Evolutionary conservation across 2,797 vertebrate genomes (phyloP).

Genomic region (Xiphorhynchus erythropygius): DNA sequence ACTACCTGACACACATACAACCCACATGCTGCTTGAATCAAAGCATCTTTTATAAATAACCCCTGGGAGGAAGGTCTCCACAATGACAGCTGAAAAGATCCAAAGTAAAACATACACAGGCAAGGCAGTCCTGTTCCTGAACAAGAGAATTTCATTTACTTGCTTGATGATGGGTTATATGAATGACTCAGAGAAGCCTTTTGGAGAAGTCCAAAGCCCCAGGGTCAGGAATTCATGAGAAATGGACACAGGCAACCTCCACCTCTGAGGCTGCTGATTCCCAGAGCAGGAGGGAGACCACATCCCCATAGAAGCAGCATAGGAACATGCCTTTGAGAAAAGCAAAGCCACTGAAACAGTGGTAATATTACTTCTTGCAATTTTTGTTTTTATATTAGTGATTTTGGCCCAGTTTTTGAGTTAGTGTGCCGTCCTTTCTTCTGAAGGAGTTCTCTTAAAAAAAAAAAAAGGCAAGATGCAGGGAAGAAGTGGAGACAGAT

Average conservation of each 20-base stretch:
- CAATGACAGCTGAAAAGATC: background rate
- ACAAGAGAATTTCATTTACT: background rate
- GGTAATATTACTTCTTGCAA: background rate
- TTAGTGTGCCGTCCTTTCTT: background rate
- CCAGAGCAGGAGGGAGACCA: background rate
- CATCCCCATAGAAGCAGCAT: fast-evolving
- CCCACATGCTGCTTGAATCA: background rate
- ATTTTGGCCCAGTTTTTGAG: background rate
- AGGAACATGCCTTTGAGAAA: background rate
- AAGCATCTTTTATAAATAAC: conserved; percentile 45
- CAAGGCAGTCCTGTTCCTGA: background rate
- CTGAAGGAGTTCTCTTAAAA: background rate
- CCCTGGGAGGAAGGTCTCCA: conserved; percentile 13
- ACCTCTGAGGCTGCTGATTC: background rate
- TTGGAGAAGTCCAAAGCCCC: background rate
- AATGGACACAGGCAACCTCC: background rate
- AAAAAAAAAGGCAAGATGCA: background rate
- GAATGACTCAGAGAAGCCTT: conserved; percentile 1
- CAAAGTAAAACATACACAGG: background rate
- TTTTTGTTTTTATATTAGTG: background rate
- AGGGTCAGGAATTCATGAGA: background rate
- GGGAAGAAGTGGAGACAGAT: background rate
- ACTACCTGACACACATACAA: background rate
- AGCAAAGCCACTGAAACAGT: background rate
- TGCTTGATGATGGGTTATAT: background rate